Percentiles rank a stretch among this genome's conserved stretches.
phyloP scores from a whole-genome alignment of 2,797 vertebrate species.

The Anguilla anguilla region DNA sequence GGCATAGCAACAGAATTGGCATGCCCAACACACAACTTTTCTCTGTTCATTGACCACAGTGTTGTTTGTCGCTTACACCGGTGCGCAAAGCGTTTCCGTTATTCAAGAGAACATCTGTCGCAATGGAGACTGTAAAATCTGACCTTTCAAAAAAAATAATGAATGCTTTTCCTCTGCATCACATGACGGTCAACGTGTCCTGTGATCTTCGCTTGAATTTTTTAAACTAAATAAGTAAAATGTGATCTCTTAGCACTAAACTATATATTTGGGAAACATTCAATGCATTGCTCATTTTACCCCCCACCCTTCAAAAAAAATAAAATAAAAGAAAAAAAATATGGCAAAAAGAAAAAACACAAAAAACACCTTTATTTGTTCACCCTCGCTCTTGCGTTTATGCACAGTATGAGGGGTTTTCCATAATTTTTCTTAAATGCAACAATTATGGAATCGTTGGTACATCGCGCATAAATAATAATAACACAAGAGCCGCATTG shows the following conservation, averaged over 20 bases:
- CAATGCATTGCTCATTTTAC: background rate
- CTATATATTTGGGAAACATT: background rate
- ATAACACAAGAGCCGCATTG: conserved; percentile 54
- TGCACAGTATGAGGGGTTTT: background rate
- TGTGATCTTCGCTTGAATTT: background rate
- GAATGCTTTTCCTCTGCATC: background rate
- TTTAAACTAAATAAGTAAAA: background rate
- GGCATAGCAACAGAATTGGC: conserved; percentile 36
- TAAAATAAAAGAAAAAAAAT: too few species aligned
- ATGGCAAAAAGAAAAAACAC: background rate
- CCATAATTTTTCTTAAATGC: conserved; percentile 8
- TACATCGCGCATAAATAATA: conserved; percentile 33
- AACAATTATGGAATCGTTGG: conserved; percentile 24
- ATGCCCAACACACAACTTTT: conserved; percentile 35
- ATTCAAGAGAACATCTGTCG: background rate
- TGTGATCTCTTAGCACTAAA: background rate
- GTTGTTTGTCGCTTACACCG: background rate
- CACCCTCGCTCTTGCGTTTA: background rate
- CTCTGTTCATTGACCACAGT: conserved; percentile 16
- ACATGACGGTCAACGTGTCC: background rate
- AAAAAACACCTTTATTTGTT: conserved; percentile 23
- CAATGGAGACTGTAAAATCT: background rate
- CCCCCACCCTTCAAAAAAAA: too few species aligned
- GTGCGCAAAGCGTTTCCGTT: background rate
- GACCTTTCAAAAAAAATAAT: background rate